Evolutionary conservation across 2,797 vertebrate genomes (phyloP).

Genomic region (Manis pentadactyla): DNA sequence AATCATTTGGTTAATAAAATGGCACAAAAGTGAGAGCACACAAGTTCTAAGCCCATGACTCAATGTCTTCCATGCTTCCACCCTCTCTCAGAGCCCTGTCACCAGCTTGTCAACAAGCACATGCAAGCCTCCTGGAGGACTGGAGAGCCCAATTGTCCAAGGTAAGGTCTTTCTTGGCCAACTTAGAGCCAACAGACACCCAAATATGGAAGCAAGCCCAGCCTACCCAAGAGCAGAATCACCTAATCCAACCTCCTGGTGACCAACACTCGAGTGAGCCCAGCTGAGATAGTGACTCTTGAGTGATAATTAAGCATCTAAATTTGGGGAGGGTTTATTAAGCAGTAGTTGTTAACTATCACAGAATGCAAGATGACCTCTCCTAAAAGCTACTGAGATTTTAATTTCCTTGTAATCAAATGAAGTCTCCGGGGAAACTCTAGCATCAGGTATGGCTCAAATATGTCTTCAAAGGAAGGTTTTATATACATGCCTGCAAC

Average conservation of each 20-base stretch:
- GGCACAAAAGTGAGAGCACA: not conserved
- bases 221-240: not conserved
- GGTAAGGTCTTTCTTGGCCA: not conserved
- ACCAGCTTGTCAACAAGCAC: not conserved
- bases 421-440: not conserved
- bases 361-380: not conserved
- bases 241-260: not conserved
- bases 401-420: conserved; percentile 40
- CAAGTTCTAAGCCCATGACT: not conserved
- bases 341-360: not conserved
- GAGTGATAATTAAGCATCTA: conserved; percentile 33
- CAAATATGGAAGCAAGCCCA: not conserved
- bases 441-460: not conserved
- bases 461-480: not conserved
- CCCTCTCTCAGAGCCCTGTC: not conserved
- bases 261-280: not conserved
- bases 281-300: not conserved
- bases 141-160: not conserved
- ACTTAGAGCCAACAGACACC: not conserved
- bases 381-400: not conserved
- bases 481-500: not conserved
- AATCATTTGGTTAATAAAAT: not conserved
- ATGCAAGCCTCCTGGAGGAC: not conserved
- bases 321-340: not conserved
- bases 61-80: not conserved